These are phyloP conservation scores for Aphidoletes aphidimyza DNA, from an alignment of 2,888 invertebrate species.

Conservation along the genomic window DNA sequence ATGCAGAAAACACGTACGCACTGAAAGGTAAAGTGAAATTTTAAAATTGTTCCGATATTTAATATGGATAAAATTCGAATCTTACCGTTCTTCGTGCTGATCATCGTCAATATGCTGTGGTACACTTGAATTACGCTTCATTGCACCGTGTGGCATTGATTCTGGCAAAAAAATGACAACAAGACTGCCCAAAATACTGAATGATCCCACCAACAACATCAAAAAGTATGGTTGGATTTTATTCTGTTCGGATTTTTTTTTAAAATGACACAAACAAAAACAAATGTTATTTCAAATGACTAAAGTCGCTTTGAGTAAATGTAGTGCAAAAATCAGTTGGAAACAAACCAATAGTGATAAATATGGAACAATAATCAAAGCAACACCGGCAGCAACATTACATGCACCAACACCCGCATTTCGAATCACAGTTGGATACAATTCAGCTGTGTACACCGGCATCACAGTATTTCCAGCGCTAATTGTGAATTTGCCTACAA, in stretches of 20 bases:
- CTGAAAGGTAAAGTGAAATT: too few relatives aligned
- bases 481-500: constrained; percentile 75
- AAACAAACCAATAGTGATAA: constrained; percentile 80
- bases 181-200: constrained; percentile 77
- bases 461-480: constrained; percentile 82
- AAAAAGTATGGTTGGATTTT: constrained; percentile 75
- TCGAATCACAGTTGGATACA: constrained; percentile 77
- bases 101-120: constrained; percentile 41
- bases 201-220: constrained; percentile 76
- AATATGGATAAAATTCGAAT: constrained; percentile 25
- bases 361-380: constrained; percentile 79
- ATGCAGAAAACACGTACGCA: constrained; percentile 39
- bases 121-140: not conserved
- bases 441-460: constrained; percentile 79
- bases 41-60: too few relatives aligned
- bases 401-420: constrained; percentile 80
- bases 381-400: constrained; percentile 80
- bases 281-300: too few relatives aligned
- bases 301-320: not conserved
- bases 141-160: constrained; percentile 68
- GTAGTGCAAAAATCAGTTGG: not conserved
- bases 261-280: not conserved
- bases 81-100: constrained; percentile 57
- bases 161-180: constrained; percentile 81
- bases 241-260: constrained; percentile 67